A percentile compares a stretch with the other conserved stretches of the same genome.
Evolutionary conservation across 2,888 invertebrate species (phyloP).

Genomic region (Neoscelio sp.): DNA sequence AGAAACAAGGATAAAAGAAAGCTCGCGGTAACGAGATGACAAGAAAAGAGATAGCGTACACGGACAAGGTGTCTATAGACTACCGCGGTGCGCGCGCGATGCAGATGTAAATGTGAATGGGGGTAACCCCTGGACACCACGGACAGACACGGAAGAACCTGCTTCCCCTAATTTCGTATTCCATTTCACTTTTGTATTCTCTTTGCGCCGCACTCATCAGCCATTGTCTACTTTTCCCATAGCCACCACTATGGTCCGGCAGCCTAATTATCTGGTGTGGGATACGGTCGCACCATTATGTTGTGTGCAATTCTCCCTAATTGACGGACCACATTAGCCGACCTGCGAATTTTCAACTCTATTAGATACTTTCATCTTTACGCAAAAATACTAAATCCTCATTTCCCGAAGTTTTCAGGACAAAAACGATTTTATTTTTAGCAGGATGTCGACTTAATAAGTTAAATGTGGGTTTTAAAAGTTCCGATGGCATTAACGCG

Average conservation of each 20-base stretch:
- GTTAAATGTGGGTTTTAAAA: constrained; percentile 29
- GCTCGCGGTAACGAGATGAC: constrained; percentile 55
- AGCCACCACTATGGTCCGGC: constrained; percentile 66
- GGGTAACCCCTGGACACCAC: constrained; percentile 68
- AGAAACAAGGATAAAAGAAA: constrained; percentile 47
- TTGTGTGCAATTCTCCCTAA: constrained; percentile 69
- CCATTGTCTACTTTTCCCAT: constrained; percentile 80
- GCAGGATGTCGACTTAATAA: constrained; percentile 1
- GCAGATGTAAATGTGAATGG: constrained; percentile 70
- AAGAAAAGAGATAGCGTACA: constrained; percentile 61
- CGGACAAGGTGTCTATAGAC: constrained; percentile 69
- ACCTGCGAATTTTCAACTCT: constrained; percentile 29
- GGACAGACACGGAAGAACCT: constrained; percentile 71
- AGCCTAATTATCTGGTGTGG: constrained; percentile 70
- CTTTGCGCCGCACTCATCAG: constrained; percentile 77
- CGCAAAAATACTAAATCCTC: not conserved
- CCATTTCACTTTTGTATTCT: constrained; percentile 81
- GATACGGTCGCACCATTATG: constrained; percentile 54
- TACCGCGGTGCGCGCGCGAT: constrained; percentile 48
- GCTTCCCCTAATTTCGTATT: constrained; percentile 80
- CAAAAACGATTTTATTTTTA: not conserved
- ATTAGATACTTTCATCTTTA: constrained; percentile 4
- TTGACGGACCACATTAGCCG: constrained; percentile 68
- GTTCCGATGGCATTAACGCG: not conserved
- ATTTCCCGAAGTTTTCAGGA: too few species aligned